Conservation (phyloP, 2,888 invertebrate species). For the Drosophila paranaensis region DNA sequence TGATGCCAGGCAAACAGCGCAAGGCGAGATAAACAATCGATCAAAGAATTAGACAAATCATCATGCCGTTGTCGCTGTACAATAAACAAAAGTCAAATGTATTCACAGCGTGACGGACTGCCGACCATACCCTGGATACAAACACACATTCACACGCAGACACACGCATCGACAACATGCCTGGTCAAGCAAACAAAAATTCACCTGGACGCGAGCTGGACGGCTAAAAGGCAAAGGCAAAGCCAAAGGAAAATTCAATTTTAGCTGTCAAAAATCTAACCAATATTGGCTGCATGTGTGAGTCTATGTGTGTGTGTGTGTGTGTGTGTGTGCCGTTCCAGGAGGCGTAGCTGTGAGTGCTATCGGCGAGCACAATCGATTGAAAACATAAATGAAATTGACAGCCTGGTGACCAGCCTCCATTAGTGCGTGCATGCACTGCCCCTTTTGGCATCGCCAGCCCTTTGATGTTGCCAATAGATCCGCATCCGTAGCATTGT, state of each 20-base stretch:
- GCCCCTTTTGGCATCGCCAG: slow-evolving; percentile 25
- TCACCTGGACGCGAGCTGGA: slow-evolving; percentile 50
- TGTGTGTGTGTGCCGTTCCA: slow-evolving; percentile 8
- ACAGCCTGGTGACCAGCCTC: slow-evolving; percentile 71
- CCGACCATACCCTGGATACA: slow-evolving; percentile 20
- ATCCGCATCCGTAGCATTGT: slow-evolving; percentile 21
- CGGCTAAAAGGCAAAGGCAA: slow-evolving; percentile 55
- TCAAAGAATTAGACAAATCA: slow-evolving; percentile 78
- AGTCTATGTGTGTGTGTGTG: slow-evolving; percentile 22
- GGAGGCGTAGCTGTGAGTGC: slow-evolving; percentile 45
- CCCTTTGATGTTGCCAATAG: slow-evolving; percentile 64
- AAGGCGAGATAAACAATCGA: slow-evolving; percentile 65
- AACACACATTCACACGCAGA: slow-evolving; percentile 1
- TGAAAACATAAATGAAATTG: slow-evolving; percentile 81
- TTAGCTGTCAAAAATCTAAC: slow-evolving; percentile 81
- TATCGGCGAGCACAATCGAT: slow-evolving; percentile 68
- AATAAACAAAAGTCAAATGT: slow-evolving; percentile 76
- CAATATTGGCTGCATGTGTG: slow-evolving; percentile 70
- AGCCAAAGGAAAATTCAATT: slow-evolving; percentile 74
- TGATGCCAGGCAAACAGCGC: slow-evolving; percentile 34
- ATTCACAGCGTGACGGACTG: slow-evolving; percentile 64
- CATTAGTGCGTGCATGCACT: slow-evolving; percentile 17
- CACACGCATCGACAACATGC: neutral
- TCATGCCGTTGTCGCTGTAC: slow-evolving; percentile 55
- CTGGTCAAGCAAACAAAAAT: slow-evolving; percentile 76